Evolutionary conservation across 2,113 vertebrate genomes (phyloP).

Genomic region (Nibea coibor): DNA sequence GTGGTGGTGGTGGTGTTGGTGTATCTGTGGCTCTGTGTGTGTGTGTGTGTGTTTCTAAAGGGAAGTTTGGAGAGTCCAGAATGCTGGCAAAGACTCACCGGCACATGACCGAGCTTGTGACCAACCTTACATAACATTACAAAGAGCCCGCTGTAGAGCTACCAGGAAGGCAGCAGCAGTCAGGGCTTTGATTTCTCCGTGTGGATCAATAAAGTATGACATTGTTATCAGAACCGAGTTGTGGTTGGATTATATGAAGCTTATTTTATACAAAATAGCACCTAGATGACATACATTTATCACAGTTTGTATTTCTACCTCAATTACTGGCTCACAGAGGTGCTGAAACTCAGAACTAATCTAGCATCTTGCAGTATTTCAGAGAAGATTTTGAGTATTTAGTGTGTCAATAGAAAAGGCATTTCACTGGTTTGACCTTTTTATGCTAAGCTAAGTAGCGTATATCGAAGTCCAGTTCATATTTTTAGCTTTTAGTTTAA

Average conservation of each 20-base stretch:
- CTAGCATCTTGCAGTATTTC: background rate
- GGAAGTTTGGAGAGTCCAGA: slow-evolving; percentile 66
- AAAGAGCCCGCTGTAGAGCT: slow-evolving; percentile 28
- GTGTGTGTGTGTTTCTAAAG: slow-evolving; percentile 20
- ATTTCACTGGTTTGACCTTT: background rate
- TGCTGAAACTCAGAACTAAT: background rate
- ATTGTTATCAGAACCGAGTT: slow-evolving; percentile 18
- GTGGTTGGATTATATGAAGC: background rate
- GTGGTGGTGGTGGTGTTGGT: slow-evolving; percentile 43
- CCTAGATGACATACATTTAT: background rate
- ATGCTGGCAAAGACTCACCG: slow-evolving; percentile 27
- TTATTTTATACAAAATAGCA: background rate
- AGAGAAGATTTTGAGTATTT: background rate
- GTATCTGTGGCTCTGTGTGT: background rate
- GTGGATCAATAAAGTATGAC: slow-evolving; percentile 51
- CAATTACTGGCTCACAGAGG: background rate
- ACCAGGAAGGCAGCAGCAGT: slow-evolving; percentile 48
- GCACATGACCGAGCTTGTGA: slow-evolving; percentile 70
- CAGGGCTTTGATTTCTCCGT: slow-evolving; percentile 51
- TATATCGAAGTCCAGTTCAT: background rate
- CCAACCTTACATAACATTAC: slow-evolving; percentile 56
- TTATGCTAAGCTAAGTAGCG: background rate
- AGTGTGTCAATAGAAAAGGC: no score
- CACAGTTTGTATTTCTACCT: background rate
- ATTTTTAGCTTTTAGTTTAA: slow-evolving; percentile 14